phyloP scores from a whole-genome alignment of 53 echinoderm and acorn worm species.

The Mesocentrotus franciscanus region DNA sequence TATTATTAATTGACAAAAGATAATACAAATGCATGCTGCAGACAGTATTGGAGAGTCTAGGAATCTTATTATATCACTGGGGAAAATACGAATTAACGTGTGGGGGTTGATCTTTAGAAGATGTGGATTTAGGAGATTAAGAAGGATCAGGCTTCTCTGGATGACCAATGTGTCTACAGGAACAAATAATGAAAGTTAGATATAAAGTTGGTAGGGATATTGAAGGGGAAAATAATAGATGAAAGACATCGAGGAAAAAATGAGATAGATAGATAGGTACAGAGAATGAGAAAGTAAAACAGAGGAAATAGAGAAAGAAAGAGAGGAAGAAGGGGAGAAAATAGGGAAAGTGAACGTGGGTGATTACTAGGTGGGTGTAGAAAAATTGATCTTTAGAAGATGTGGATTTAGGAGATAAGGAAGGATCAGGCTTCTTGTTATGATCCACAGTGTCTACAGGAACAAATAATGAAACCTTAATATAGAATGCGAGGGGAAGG shows the following conservation, averaged over 20 bases:
- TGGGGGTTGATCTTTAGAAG: not conserved
- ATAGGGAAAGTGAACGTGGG: too few species aligned
- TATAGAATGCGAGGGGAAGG: too few species aligned
- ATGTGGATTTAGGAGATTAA: not conserved
- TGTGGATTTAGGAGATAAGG: too few species aligned
- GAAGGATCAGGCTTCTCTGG: not conserved
- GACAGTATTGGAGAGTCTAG: too few species aligned
- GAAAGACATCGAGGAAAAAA: not conserved
- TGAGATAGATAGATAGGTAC: not conserved
- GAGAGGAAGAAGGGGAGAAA: too few species aligned
- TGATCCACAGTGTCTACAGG: too few species aligned
- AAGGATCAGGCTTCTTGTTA: too few species aligned
- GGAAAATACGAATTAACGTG: slow-evolving; percentile 1
- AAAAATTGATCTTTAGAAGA: too few species aligned
- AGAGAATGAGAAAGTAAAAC: not conserved
- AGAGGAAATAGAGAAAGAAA: too few species aligned
- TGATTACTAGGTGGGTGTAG: too few species aligned
- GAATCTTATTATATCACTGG: not conserved
- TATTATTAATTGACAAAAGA: too few species aligned
- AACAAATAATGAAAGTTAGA: not conserved
- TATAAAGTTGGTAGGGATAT: not conserved
- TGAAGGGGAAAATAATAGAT: not conserved
- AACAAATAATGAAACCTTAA: too few species aligned
- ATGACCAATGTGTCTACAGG: not conserved
- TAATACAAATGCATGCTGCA: not conserved